These are phyloP conservation scores for Setipinna tenuifilis DNA, from an alignment of 2,797 vertebrate genomes.

Conservation along the genomic window DNA sequence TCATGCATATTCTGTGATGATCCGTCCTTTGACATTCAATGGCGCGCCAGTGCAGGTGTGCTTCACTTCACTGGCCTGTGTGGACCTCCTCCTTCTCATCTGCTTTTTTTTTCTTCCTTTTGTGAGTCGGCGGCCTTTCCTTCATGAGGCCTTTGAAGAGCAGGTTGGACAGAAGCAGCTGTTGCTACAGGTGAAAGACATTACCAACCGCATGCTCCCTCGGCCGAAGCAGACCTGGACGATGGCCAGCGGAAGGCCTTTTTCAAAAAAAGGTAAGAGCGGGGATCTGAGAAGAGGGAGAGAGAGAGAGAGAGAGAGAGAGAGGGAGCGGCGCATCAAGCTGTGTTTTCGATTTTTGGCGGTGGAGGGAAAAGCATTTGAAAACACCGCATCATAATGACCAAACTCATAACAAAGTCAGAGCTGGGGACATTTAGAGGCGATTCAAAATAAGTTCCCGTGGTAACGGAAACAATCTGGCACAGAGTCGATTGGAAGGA, in stretches of 20 bases:
- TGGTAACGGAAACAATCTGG: constrained; percentile 22
- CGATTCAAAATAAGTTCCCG: background rate
- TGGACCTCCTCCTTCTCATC: background rate
- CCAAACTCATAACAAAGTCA: constrained; percentile 21
- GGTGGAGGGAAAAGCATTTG: background rate
- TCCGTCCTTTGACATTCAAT: constrained; percentile 27
- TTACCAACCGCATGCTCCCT: background rate
- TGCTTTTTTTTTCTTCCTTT: background rate
- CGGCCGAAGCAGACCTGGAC: background rate
- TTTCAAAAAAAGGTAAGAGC: background rate
- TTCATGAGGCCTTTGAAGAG: constrained; percentile 36
- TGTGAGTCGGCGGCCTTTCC: background rate
- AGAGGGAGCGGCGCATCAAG: background rate
- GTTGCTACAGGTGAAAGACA: constrained; percentile 40
- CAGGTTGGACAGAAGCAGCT: constrained; percentile 29
- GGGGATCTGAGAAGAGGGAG: background rate
- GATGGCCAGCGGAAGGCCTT: background rate
- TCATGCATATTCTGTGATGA: background rate
- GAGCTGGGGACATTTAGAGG: background rate
- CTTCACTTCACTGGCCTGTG: background rate
- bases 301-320: too few relatives aligned
- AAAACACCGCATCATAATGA: background rate
- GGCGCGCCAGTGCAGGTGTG: constrained; percentile 27
- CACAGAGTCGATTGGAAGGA: background rate
- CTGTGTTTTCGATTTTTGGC: constrained; percentile 16